Percentiles rank a stretch among this genome's conserved stretches.
phyloP scores from a whole-genome alignment of 1,140 invertebrate genomes.

The Pectinophora gossypiella region DNA sequence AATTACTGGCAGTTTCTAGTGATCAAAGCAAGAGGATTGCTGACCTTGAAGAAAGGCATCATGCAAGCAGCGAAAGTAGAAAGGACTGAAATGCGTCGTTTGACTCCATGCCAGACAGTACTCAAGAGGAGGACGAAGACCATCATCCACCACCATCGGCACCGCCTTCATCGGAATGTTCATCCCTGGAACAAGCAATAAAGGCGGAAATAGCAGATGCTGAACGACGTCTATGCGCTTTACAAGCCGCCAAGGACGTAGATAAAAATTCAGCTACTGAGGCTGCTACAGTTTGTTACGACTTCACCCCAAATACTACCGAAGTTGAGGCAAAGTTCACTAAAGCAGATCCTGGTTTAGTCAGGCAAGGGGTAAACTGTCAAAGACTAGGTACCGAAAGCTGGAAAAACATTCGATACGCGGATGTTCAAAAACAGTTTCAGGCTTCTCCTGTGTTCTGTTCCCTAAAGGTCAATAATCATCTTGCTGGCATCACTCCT shows the following conservation, averaged over 20 bases:
- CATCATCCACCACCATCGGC: neutral
- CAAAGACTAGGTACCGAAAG: constrained; percentile 17
- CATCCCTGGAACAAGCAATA: neutral
- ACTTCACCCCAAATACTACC: constrained; percentile 5
- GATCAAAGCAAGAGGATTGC: constrained; percentile 3
- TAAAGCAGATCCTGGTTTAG: constrained; percentile 4
- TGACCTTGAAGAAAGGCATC: neutral
- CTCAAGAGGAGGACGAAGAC: neutral
- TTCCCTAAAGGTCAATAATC: constrained; percentile 15
- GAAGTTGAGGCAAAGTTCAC: constrained; percentile 5
- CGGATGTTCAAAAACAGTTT: constrained; percentile 27
- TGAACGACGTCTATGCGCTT: too few species aligned
- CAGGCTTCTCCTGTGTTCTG: constrained; percentile 26
- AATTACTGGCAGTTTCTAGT: neutral
- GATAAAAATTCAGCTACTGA: too few species aligned
- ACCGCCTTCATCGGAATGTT: neutral
- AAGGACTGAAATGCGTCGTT: neutral
- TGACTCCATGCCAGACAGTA: constrained; percentile 5
- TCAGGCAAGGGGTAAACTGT: constrained; percentile 6
- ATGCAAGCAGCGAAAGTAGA: neutral
- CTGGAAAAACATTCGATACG: constrained; percentile 30
- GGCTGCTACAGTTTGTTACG: too few species aligned
- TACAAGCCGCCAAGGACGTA: too few species aligned
- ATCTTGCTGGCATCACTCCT: constrained; percentile 3
- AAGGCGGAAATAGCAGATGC: neutral